Percentiles rank a stretch among this genome's conserved stretches.
phyloP scores from a whole-genome alignment of 2,113 vertebrate species.

The Phylloscopus trochilus region DNA sequence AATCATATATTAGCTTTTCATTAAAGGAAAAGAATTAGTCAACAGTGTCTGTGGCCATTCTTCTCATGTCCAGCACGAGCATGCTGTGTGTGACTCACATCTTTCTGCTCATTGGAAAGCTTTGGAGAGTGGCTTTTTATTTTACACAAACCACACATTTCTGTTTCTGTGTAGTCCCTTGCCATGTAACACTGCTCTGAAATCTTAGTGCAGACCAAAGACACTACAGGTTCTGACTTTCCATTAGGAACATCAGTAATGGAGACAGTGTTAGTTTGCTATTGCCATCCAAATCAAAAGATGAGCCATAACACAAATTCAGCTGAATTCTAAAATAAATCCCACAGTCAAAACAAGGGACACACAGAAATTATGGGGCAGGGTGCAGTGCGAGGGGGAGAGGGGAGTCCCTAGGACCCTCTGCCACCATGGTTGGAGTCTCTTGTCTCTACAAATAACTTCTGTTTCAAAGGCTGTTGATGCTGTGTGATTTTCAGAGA shows the following conservation, averaged over 20 bases:
- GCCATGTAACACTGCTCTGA: not conserved
- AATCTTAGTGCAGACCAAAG: not conserved
- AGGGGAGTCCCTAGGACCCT: not conserved
- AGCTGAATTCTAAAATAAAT: not conserved
- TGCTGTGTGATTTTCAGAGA: not conserved
- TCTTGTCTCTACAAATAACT: not conserved
- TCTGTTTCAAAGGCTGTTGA: not conserved
- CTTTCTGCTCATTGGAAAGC: not conserved
- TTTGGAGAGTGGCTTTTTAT: not conserved
- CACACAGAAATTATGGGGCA: not conserved
- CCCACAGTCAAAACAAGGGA: not conserved
- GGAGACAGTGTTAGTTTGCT: not conserved
- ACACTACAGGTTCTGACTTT: not conserved
- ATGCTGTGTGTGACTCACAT: not conserved
- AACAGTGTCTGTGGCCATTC: not conserved
- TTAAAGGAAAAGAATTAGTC: not conserved
- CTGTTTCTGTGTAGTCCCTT: not conserved
- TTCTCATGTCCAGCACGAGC: accelerated
- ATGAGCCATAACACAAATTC: not conserved
- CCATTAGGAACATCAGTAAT: not conserved
- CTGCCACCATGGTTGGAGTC: not conserved
- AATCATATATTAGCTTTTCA: not conserved
- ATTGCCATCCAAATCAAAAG: not conserved
- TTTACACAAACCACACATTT: not conserved
- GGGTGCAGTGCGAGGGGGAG: accelerated